phyloP scores from a whole-genome alignment of 2,888 invertebrate species.

The Athalia circularis region DNA sequence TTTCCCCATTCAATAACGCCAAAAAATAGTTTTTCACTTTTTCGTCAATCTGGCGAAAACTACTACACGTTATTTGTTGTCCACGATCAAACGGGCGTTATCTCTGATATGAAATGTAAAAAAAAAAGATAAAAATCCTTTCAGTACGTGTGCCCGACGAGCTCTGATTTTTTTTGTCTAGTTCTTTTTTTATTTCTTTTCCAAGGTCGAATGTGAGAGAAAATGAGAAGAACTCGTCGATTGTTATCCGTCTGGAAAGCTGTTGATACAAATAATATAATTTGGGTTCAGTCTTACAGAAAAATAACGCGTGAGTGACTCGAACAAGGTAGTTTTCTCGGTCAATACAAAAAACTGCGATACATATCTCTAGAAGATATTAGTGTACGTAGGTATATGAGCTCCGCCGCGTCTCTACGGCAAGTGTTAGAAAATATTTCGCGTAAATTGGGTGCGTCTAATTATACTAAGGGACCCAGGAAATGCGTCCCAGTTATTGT shows the following conservation, averaged over 20 bases:
- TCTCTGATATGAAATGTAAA: too few species aligned
- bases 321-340: constrained; percentile 4
- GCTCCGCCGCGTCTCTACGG: background rate
- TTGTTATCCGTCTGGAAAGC: background rate
- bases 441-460: constrained; percentile 61
- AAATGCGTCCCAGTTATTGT: constrained; percentile 28
- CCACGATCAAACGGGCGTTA: too few species aligned
- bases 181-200: too few species aligned
- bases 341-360: constrained; percentile 33
- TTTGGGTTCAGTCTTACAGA: constrained; percentile 9
- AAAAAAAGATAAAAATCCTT: too few species aligned
- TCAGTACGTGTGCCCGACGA: too few species aligned
- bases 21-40: background rate
- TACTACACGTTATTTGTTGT: too few species aligned
- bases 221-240: constrained; percentile 2
- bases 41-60: too few species aligned
- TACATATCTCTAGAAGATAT: background rate
- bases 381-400: too few species aligned
- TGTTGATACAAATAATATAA: background rate
- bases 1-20: background rate
- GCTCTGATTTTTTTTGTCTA: too few species aligned
- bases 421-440: constrained; percentile 36
- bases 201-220: too few species aligned
- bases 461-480: constrained; percentile 51
- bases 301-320: constrained; percentile 12